Percentiles rank a stretch among this genome's conserved stretches.
These are phyloP conservation scores for Dissostichus mawsoni DNA, from an alignment of 2,113 vertebrate genomes.

Conservation along the genomic window DNA sequence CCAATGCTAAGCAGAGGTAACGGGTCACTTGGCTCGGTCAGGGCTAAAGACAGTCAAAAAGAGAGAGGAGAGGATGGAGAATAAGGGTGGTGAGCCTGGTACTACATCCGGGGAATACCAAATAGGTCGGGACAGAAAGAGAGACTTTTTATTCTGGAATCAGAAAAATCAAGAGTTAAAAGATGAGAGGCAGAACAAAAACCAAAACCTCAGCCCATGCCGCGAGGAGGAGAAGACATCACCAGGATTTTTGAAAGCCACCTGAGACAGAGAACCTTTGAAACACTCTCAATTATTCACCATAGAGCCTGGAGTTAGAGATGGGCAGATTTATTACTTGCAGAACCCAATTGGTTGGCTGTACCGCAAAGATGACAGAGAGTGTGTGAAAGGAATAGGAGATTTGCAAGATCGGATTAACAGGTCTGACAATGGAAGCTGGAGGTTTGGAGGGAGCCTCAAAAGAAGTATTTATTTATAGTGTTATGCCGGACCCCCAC, in stretches of 20 bases:
- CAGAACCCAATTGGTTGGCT: conserved; percentile 42
- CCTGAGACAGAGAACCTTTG: conserved; percentile 56
- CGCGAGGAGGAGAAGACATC: conserved; percentile 50
- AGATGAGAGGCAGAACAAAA: conserved; percentile 30
- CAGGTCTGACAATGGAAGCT: conserved; percentile 43
- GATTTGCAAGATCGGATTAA: conserved; percentile 51
- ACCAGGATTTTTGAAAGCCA: conserved; percentile 31
- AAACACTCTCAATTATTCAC: conserved; percentile 65
- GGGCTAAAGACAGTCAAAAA: conserved; percentile 35
- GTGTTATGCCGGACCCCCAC: conserved; percentile 1
- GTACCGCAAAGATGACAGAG: conserved; percentile 36
- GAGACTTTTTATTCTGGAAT: conserved; percentile 57
- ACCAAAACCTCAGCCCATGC: conserved; percentile 39
- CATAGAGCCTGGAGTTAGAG: conserved; percentile 36
- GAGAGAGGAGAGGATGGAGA: background rate
- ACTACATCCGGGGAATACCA: conserved; percentile 65
- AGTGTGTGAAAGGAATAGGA: conserved; percentile 31
- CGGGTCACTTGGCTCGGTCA: conserved; percentile 62
- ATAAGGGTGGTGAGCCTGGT: conserved; percentile 24
- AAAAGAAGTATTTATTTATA: conserved; percentile 20
- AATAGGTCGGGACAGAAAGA: conserved; percentile 52
- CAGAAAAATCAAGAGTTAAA: conserved; percentile 42
- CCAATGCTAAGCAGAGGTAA: conserved; percentile 48
- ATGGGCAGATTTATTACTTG: conserved; percentile 52
- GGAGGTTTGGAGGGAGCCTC: conserved; percentile 51